phyloP scores from a whole-genome alignment of 2,797 vertebrate species.

The Oryzias dopingdopingensis region DNA sequence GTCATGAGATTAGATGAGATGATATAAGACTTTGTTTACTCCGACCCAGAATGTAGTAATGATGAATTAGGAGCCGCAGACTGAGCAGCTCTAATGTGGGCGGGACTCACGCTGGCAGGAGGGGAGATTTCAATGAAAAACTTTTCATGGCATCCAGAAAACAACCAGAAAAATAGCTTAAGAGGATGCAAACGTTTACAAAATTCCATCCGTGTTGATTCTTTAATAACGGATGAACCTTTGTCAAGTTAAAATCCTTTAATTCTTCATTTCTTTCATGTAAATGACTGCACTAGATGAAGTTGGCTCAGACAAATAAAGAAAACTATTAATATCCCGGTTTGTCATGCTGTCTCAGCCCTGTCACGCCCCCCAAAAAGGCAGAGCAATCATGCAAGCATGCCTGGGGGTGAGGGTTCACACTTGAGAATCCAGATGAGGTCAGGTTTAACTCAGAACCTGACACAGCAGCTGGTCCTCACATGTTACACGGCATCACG shows the following conservation, averaged over 20 bases:
- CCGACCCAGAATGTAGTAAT: slow-evolving; percentile 13
- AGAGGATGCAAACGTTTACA: slow-evolving; percentile 17
- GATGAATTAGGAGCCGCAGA: slow-evolving; percentile 16
- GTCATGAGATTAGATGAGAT: slow-evolving; percentile 26
- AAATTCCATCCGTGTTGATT: neutral
- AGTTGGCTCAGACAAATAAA: no score
- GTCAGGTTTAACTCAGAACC: slow-evolving; percentile 24
- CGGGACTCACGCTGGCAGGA: slow-evolving; percentile 25
- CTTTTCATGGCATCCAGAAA: slow-evolving; percentile 13
- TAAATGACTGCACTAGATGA: no score
- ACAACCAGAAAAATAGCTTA: slow-evolving; percentile 11
- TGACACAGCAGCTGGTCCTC: slow-evolving; percentile 14
- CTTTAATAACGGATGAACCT: neutral
- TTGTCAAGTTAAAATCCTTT: no score
- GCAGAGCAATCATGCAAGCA: slow-evolving; percentile 9
- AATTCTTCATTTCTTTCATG: no score
- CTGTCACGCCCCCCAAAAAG: slow-evolving; percentile 1
- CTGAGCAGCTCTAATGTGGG: slow-evolving; percentile 23
- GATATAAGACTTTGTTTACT: slow-evolving; percentile 43
- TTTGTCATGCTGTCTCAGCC: slow-evolving; percentile 14
- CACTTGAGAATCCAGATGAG: neutral
- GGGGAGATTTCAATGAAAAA: slow-evolving; percentile 25
- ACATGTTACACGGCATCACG: slow-evolving; percentile 20
- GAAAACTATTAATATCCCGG: neutral
- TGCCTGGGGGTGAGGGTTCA: slow-evolving; percentile 11